These are phyloP conservation scores for Triplophysa tibetana DNA, from an alignment of 2,113 vertebrate genomes.

Conservation along the genomic window DNA sequence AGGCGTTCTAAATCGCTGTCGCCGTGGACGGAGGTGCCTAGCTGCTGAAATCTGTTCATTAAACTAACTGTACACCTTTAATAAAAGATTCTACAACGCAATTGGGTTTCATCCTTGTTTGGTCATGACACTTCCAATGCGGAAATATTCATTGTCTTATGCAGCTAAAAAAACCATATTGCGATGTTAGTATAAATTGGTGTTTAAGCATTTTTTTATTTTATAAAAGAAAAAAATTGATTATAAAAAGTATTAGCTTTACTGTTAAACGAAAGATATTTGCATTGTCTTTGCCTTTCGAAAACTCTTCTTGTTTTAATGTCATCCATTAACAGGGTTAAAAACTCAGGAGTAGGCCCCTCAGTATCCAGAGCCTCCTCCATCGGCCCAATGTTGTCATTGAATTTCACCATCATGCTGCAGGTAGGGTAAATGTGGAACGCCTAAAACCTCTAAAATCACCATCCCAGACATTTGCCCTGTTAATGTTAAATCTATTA, in stretches of 20 bases:
- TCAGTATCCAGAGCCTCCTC: conserved; percentile 1
- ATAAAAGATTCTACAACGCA: too few relatives aligned
- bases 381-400: neutral
- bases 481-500: neutral
- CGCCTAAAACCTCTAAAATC: neutral
- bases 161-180: conserved; percentile 9
- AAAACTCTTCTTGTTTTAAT: conserved; percentile 1
- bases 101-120: too few relatives aligned
- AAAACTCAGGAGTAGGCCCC: neutral
- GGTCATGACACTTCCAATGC: neutral
- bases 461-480: neutral
- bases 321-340: neutral
- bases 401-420: conserved; percentile 3
- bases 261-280: conserved; percentile 7
- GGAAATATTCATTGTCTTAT: neutral
- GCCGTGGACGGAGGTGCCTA: too few relatives aligned
- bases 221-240: neutral
- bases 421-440: neutral
- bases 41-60: too few relatives aligned
- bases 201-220: neutral
- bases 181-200: neutral
- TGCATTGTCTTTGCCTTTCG: conserved; percentile 13
- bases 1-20: too few relatives aligned
- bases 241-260: neutral
- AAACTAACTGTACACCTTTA: too few relatives aligned